These are phyloP conservation scores for Butastur rufipennis DNA, from an alignment of 2,113 vertebrate genomes.

Conservation along the genomic window DNA sequence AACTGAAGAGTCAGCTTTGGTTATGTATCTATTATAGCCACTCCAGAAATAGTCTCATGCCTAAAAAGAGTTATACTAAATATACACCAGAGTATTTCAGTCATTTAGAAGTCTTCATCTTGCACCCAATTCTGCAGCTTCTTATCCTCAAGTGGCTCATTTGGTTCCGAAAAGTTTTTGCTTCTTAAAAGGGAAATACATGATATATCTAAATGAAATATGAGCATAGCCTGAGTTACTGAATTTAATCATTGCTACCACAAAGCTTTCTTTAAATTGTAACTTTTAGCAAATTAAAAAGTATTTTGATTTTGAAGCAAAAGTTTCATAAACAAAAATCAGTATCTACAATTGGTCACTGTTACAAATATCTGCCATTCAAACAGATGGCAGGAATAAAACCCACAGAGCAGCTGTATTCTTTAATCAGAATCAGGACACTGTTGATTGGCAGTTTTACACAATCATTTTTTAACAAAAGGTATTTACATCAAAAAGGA, in stretches of 20 bases:
- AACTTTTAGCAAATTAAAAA: not conserved
- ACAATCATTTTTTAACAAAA: not conserved
- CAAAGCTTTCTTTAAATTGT: not conserved
- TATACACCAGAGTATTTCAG: not conserved
- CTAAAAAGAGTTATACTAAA: not conserved
- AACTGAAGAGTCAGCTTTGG: not conserved
- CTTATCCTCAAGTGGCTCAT: not conserved
- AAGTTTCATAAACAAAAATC: not conserved
- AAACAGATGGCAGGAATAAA: not conserved
- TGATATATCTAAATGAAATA: not conserved
- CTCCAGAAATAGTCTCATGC: not conserved
- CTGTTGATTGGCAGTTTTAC: not conserved
- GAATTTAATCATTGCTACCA: not conserved
- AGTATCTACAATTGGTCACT: not conserved
- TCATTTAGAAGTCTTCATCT: not conserved
- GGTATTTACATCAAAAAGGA: not conserved
- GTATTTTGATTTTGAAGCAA: not conserved
- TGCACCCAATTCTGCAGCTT: not conserved
- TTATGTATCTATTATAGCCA: not conserved
- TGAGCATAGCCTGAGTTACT: not conserved
- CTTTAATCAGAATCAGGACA: not conserved
- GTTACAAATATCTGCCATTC: not conserved
- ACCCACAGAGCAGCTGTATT: not conserved
- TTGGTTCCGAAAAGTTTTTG: not conserved
- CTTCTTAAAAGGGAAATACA: not conserved